These are phyloP conservation scores for Halocaridina rubra DNA, from an alignment of 2,888 invertebrate genomes.

Conservation along the genomic window DNA sequence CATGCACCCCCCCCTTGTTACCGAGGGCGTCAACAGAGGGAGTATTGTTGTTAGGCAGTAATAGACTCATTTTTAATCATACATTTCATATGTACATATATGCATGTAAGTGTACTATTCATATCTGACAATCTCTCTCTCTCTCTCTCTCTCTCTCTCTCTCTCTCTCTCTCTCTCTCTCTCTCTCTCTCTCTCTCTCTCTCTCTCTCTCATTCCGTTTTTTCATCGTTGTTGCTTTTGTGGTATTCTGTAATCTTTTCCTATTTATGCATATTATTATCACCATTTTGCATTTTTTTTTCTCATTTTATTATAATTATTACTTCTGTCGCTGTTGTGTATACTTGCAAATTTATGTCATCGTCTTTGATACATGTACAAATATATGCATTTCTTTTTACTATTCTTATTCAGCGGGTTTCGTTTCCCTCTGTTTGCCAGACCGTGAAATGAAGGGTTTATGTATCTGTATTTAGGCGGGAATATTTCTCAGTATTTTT, in stretches of 20 bases:
- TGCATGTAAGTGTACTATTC: neutral
- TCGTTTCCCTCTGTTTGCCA: too few species aligned
- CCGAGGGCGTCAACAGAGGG: neutral
- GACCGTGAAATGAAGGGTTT: too few species aligned
- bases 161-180: slow-evolving; percentile 10
- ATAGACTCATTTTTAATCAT: neutral
- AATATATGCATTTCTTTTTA: too few species aligned
- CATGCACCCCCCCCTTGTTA: neutral
- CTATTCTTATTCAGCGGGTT: too few species aligned
- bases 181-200: neutral
- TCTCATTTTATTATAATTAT: too few species aligned
- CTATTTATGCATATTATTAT: neutral
- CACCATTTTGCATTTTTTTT: neutral
- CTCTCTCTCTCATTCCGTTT: neutral
- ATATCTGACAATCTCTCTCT: neutral
- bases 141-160: neutral
- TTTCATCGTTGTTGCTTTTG: neutral
- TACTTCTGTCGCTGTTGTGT: neutral
- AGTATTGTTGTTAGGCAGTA: neutral
- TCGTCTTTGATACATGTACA: neutral
- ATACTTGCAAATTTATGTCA: neutral
- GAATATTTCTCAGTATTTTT: too few species aligned
- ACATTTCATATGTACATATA: neutral
- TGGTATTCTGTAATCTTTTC: neutral
- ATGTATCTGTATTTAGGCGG: too few species aligned